A percentile compares a stretch with the other conserved stretches of the same genome.
These are phyloP conservation scores for Darevskia mixta DNA, from an alignment of 2,797 vertebrate species.

Conservation along the genomic window DNA sequence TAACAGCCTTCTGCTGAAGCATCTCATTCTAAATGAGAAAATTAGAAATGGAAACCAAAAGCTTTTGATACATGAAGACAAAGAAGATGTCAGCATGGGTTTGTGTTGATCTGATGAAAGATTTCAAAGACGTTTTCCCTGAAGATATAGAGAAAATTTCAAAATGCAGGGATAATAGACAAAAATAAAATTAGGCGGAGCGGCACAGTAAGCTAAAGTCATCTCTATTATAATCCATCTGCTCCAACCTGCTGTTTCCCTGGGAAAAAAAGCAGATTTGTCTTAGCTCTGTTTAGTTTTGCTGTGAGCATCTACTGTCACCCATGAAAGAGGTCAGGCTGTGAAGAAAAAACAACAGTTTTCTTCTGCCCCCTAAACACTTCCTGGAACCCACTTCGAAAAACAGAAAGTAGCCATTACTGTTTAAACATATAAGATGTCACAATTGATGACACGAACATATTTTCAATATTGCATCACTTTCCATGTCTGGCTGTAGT, in stretches of 20 bases:
- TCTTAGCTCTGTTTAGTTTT: not conserved
- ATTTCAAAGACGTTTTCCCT: not conserved
- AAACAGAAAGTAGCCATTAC: not conserved
- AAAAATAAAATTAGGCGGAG: slow-evolving; percentile 19
- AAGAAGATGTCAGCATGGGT: not conserved
- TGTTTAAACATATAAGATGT: not conserved
- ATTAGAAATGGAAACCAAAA: not conserved
- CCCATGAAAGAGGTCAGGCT: not conserved
- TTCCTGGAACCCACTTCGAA: not conserved
- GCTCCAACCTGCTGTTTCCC: not conserved
- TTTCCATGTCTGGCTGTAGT: not conserved
- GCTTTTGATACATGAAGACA: not conserved
- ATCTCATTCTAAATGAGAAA: slow-evolving; percentile 14
- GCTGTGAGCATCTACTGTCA: not conserved
- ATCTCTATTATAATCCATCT: not conserved
- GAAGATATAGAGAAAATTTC: not conserved
- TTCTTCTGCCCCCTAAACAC: not conserved
- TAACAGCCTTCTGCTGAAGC: not conserved
- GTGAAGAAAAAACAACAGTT: not conserved
- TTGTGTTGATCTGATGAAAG: not conserved
- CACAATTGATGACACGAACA: not conserved
- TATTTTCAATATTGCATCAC: not conserved
- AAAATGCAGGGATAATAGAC: slow-evolving; percentile 21
- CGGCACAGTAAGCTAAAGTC: not conserved
- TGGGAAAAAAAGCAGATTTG: not conserved